Evolutionary conservation across 2,888 invertebrate species (phyloP).

Genomic region (Deilephila porcellus): DNA sequence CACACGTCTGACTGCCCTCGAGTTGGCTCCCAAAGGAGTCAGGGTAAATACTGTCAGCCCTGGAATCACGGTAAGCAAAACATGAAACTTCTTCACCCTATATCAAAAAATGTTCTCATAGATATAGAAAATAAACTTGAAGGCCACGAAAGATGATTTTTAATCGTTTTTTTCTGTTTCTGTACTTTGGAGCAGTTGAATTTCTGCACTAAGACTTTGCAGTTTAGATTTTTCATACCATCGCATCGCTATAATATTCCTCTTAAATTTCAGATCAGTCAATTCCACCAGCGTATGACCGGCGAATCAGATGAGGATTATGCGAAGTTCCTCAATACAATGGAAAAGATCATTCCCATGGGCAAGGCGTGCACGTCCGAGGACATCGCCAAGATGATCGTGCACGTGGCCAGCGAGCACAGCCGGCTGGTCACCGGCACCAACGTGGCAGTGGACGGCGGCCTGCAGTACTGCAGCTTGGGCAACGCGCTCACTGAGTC

Average conservation of each 20-base stretch:
- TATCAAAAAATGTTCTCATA: too few relatives aligned
- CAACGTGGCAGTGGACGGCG: constrained; percentile 31
- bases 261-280: not conserved
- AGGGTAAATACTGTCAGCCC: constrained; percentile 2
- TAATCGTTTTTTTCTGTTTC: too few relatives aligned
- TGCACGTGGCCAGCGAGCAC: constrained; percentile 91
- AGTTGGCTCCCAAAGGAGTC: constrained; percentile 3
- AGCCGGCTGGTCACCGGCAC: constrained; percentile 92
- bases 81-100: not conserved
- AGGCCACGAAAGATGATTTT: too few relatives aligned
- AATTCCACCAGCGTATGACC: constrained; percentile 12
- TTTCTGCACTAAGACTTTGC: too few relatives aligned
- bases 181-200: too few relatives aligned
- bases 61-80: not conserved
- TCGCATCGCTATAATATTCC: not conserved
- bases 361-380: constrained; percentile 47
- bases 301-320: not conserved
- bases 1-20: constrained; percentile 5
- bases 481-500: not conserved
- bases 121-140: too few relatives aligned
- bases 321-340: not conserved
- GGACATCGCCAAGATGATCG: constrained; percentile 92
- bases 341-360: constrained; percentile 27
- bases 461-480: not conserved
- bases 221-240: too few relatives aligned